Conservation (phyloP, 92 coral and sea anemone species). For the Epizoanthus ramosus region DNA sequence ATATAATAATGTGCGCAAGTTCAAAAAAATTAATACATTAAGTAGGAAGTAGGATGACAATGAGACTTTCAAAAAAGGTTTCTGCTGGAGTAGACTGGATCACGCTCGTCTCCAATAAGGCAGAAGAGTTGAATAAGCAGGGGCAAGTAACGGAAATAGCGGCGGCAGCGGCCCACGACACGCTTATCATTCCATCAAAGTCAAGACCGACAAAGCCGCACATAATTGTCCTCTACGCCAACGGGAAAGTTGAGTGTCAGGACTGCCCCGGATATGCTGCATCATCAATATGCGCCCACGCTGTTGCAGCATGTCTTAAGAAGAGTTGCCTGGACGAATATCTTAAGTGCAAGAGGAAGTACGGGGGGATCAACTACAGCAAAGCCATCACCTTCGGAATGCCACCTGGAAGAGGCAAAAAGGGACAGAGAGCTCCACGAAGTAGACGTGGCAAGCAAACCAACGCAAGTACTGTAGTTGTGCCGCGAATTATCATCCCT, state of each 20-base stretch:
- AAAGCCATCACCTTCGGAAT: slow-evolving; percentile 30
- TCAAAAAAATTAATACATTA: no score
- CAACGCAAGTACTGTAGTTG: neutral
- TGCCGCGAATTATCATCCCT: no score
- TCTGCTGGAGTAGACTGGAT: slow-evolving; percentile 56
- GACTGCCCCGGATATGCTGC: slow-evolving; percentile 62
- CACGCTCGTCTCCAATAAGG: slow-evolving; percentile 36
- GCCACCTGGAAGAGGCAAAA: slow-evolving; percentile 43
- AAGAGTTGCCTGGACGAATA: slow-evolving; percentile 19
- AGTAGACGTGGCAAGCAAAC: slow-evolving; percentile 30
- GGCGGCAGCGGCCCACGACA: slow-evolving; percentile 46
- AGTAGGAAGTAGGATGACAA: no score
- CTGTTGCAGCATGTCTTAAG: slow-evolving; percentile 45
- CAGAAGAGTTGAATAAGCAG: slow-evolving; percentile 27
- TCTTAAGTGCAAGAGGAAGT: slow-evolving; percentile 39
- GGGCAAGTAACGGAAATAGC: slow-evolving; percentile 39
- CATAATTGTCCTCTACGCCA: slow-evolving; percentile 44
- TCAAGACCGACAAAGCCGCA: slow-evolving; percentile 58
- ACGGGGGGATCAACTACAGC: slow-evolving; percentile 36
- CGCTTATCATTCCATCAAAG: slow-evolving; percentile 48
- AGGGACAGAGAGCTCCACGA: slow-evolving; percentile 33
- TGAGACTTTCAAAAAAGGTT: no score
- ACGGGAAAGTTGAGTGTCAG: slow-evolving; percentile 62
- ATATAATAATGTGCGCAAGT: no score
- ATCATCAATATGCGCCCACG: slow-evolving; percentile 38